Evolutionary conservation across 2,888 invertebrate genomes (phyloP).

Genomic region (Augochlorella aurata): DNA sequence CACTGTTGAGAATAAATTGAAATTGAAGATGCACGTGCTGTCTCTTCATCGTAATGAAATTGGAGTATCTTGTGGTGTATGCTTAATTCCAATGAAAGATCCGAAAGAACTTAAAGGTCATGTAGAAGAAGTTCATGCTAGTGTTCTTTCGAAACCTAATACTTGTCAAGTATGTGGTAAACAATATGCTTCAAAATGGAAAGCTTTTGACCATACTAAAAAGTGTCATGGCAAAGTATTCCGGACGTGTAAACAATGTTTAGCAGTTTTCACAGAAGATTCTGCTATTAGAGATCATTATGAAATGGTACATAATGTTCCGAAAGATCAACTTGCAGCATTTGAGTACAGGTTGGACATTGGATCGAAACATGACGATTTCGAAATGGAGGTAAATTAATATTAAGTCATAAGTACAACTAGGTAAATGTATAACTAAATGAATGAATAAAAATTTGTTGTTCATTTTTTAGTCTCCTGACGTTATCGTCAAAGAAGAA

Average conservation of each 20-base stretch:
- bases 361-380: constrained; percentile 66
- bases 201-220: constrained; percentile 85
- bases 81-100: constrained; percentile 84
- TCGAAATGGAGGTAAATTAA: constrained; percentile 55
- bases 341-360: constrained; percentile 76
- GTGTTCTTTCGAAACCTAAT: constrained; percentile 82
- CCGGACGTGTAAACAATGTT: constrained; percentile 84
- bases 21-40: constrained; percentile 85
- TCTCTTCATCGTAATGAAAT: constrained; percentile 84
- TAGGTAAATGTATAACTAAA: neutral
- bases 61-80: constrained; percentile 84
- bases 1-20: constrained; percentile 84
- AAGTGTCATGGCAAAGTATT: constrained; percentile 85
- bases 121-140: constrained; percentile 83
- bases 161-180: constrained; percentile 85
- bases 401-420: neutral
- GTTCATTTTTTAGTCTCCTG: constrained; percentile 51
- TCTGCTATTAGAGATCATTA: constrained; percentile 83
- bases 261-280: constrained; percentile 84
- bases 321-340: constrained; percentile 78
- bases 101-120: constrained; percentile 84
- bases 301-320: constrained; percentile 80
- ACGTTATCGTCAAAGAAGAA: constrained; percentile 77
- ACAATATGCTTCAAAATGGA: constrained; percentile 85
- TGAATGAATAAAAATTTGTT: neutral